Conservation (phyloP, 2,797 vertebrate species). For the Tragelaphus oryx region DNA sequence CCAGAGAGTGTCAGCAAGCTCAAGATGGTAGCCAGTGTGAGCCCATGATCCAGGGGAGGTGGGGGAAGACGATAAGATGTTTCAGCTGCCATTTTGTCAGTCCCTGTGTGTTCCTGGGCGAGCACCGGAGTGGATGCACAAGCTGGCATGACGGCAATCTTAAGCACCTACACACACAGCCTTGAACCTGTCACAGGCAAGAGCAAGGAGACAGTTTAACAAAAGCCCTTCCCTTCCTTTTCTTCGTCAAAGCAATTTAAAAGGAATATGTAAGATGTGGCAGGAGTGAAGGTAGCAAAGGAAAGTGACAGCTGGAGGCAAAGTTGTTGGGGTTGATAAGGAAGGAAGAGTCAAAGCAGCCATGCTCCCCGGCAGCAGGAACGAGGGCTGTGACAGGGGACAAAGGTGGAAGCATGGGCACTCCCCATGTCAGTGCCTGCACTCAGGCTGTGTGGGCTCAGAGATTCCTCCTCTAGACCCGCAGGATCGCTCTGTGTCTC, state of each 20-base stretch:
- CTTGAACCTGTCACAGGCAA: neutral
- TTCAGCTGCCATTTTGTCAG: neutral
- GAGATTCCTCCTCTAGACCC: neutral
- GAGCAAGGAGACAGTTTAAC: neutral
- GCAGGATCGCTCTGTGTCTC: neutral
- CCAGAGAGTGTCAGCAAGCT: neutral
- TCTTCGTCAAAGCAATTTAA: neutral
- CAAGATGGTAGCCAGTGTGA: neutral
- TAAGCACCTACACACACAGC: neutral
- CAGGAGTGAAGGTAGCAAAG: neutral
- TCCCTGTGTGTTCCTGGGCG: neutral
- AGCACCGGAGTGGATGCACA: neutral
- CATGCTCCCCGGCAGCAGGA: neutral
- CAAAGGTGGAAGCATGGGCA: neutral
- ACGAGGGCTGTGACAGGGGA: neutral
- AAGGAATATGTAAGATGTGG: neutral
- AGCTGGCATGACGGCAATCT: neutral
- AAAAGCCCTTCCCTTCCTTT: neutral
- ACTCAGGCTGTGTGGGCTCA: neutral
- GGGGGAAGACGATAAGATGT: neutral
- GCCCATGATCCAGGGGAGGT: neutral
- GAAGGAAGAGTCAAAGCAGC: neutral
- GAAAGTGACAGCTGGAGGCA: neutral
- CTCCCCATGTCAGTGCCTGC: accelerated
- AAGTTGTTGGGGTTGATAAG: neutral